Evolutionary conservation across 2,888 invertebrate genomes (phyloP), one percentile per base, ranked within the genome.

Genomic region (Archaeoteleia sp.): DNA sequence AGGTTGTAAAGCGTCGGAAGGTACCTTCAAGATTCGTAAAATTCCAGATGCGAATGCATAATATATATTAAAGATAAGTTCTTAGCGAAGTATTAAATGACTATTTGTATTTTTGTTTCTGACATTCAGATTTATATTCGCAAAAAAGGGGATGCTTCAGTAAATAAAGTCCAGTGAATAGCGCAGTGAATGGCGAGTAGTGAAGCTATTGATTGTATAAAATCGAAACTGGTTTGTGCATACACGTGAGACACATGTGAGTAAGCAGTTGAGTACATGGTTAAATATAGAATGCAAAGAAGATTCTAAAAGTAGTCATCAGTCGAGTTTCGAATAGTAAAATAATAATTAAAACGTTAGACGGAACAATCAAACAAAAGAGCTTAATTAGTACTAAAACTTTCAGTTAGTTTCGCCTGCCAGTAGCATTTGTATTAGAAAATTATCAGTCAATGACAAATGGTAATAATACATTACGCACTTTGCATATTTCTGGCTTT

Each of bases 301-400:
- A 46, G 67, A 62, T 57, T 51, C 62, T 67, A 48, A 62, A 67
- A 67, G 67, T n/a, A n/a, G n/a, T 65, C 57, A 65, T 57, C 65
- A 57, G 43, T 40, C 27, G 29, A 60, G 46, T 51, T 51, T 30
- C 51, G 35, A 60, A 45, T 30, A 57, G 51, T 30, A 27, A 67
- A 57, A 57, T 57, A 61, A 67, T 55, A 60, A 62, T 67, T 57
- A 62, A 67, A 61, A 67, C 48, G 57, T 53, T 57, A 39, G 23
- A 40, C 62, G 45, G 34, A 32, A 51, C 46, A 12, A 15, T 4
- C 15, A 25, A 53, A 7, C 45, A 55, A 39, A 34, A 42, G 42
- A 37, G 43, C 37, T 37, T 27, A 32, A n/a, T n/a, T n/a, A n/a
- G n/a, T n/a, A n/a, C n/a, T n/a, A n/a, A n/a, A n/a, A n/a, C n/a